Evolutionary conservation across 1,140 invertebrate genomes (phyloP).

Genomic region (Lanistes nyassanus): DNA sequence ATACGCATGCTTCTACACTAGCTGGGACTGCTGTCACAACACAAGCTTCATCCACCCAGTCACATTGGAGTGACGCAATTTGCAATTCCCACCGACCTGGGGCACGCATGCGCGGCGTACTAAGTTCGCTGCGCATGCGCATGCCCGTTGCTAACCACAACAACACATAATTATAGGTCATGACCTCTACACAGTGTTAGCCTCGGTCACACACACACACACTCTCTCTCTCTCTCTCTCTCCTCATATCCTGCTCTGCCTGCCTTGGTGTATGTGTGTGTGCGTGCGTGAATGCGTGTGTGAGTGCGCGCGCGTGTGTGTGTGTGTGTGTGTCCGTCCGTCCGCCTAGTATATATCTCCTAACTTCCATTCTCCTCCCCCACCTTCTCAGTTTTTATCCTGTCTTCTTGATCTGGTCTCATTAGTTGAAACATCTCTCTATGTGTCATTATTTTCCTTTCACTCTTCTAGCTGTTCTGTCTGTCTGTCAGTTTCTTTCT

Average conservation of each 20-base stretch:
- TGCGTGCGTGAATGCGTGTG: constrained; percentile 1
- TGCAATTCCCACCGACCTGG: too few species aligned
- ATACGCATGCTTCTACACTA: background rate
- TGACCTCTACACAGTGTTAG: too few species aligned
- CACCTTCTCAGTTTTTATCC: background rate
- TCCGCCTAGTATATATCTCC: background rate
- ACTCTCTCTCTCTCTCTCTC: constrained; percentile 6
- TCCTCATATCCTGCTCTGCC: background rate
- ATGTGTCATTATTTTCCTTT: background rate
- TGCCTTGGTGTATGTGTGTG: background rate
- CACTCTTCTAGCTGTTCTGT: background rate
- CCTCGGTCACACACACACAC: constrained; percentile 8
- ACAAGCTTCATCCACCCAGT: too few species aligned
- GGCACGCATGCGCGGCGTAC: too few species aligned
- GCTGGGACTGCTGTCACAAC: background rate
- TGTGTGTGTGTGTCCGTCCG: background rate
- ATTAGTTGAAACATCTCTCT: background rate
- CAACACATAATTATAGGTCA: too few species aligned
- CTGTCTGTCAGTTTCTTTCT: background rate
- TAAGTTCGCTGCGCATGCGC: too few species aligned
- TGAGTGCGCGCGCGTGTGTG: background rate
- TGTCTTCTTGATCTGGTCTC: background rate
- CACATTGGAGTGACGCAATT: too few species aligned
- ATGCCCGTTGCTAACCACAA: too few species aligned
- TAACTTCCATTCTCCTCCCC: background rate